These are phyloP conservation scores for Tupaia chinensis DNA, from an alignment of 2,113 vertebrate species.

Conservation along the genomic window DNA sequence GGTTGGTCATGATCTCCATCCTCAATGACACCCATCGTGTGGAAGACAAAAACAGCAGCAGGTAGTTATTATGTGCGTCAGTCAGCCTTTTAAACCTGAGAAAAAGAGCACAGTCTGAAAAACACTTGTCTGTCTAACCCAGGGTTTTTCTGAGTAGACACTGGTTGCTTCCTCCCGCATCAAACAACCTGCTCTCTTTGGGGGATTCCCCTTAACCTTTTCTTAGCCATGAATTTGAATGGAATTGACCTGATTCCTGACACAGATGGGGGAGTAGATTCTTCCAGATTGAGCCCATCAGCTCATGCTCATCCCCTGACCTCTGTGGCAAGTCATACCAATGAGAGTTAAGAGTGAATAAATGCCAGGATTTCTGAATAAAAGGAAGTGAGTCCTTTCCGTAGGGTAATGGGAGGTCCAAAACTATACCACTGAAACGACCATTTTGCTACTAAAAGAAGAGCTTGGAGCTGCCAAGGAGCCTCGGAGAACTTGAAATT, in stretches of 20 bases:
- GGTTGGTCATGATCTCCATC: conserved; percentile 34
- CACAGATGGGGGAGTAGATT: background rate
- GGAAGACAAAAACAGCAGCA: conserved; percentile 48
- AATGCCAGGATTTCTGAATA: background rate
- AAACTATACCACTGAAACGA: background rate
- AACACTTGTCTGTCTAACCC: background rate
- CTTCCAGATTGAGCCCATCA: rapidly evolving
- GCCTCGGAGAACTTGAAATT: background rate
- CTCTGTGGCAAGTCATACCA: background rate
- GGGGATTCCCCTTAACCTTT: background rate
- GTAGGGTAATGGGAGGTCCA: background rate
- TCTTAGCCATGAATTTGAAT: background rate
- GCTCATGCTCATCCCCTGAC: background rate
- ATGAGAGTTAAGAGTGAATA: background rate
- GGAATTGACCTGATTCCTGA: background rate
- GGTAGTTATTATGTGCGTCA: background rate
- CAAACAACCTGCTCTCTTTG: background rate
- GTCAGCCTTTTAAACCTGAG: conserved; percentile 45
- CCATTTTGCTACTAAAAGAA: background rate
- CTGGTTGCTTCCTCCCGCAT: background rate
- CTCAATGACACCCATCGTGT: background rate
- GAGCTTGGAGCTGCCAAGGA: background rate
- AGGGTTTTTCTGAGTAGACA: background rate
- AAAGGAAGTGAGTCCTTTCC: background rate
- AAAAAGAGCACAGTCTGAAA: background rate